Percentiles rank a stretch among this genome's conserved stretches.
Evolutionary conservation across 2,888 invertebrate species (phyloP).

Genomic region (Metopia argyrocephala): DNA sequence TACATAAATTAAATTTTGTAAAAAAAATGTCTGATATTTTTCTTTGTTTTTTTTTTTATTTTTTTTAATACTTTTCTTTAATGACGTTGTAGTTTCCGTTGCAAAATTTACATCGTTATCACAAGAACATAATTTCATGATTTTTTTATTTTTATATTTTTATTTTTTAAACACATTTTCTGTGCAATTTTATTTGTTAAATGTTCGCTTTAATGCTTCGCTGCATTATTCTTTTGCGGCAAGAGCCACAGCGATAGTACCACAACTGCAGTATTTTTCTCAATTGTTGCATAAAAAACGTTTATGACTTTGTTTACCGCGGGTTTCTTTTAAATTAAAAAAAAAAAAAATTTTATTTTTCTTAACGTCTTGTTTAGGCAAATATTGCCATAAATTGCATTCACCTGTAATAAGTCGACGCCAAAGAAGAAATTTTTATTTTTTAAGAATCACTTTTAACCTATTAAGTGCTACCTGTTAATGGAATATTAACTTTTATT

Average conservation of each 20-base stretch:
- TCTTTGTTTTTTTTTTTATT: neutral
- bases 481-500: constrained; percentile 40
- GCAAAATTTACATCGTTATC: constrained; percentile 23
- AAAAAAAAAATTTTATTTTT: neutral
- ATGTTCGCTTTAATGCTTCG: constrained; percentile 78
- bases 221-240: constrained; percentile 65
- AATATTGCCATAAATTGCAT: constrained; percentile 70
- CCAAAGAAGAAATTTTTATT: constrained; percentile 58
- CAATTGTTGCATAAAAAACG: neutral
- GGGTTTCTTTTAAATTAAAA: constrained; percentile 17
- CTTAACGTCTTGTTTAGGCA: constrained; percentile 30
- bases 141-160: neutral
- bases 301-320: constrained; percentile 6
- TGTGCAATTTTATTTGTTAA: constrained; percentile 75
- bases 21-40: neutral
- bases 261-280: constrained; percentile 1
- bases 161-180: constrained; percentile 9
- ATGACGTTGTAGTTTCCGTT: constrained; percentile 18
- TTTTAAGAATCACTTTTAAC: constrained; percentile 34
- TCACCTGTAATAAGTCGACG: constrained; percentile 76
- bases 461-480: constrained; percentile 28
- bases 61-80: no score
- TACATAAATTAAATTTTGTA: constrained; percentile 15
- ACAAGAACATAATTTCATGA: constrained; percentile 8
- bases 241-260: constrained; percentile 56